Base-by-base conservation (phyloP, 2,797 vertebrate genomes). In the Acanthurus leucopareius region DNA sequence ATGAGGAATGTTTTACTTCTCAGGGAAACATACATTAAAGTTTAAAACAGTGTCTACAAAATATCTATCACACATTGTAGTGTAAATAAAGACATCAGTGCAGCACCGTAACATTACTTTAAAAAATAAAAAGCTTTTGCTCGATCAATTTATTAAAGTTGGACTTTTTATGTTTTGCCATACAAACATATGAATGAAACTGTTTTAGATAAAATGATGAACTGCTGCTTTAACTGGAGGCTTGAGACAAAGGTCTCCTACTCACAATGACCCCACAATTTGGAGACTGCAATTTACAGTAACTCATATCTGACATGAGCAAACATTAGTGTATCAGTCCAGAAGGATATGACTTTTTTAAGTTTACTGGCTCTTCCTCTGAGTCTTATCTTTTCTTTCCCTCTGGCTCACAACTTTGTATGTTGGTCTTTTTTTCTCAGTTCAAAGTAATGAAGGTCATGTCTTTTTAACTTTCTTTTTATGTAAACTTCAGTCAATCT, bases 401-500 rank as follows among this genome's bases (percentile, higher is more conserved):
- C 44, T 47, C 47, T 14, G 16, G 20, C 16, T 69, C 42, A 3
- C 40, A 66, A 61, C 57, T 16, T 28, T 52, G 20, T 42, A 15
- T 57, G 3, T 61, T 48, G 32, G 19, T 20, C 22, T 57, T 20
- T 78, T 35, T 60, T 73, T 65, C 47, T 57, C 38, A 60, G 22
- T 70, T 73, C 19, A 32, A 22, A 11, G 7, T 58, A 77, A 75
- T 59, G 53, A 71, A 77, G 48, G 49, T 81, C 28, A 32, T 40
- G 35, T 72, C 69, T 65, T 25, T 57, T 60, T 68, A 52, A 66
- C 17, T 8, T 69, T 64, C 51, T 56, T 76, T 77, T 72, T 54
- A 60, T 71, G 32, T 58, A 81, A 75, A 57, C 45, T 45, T 56
- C 8, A 77, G 17, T 62, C 32, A 60, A 52, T 73, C 16, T 76